These are phyloP conservation scores for Macrosiphum euphorbiae DNA, from an alignment of 2,888 invertebrate genomes.

Conservation along the genomic window DNA sequence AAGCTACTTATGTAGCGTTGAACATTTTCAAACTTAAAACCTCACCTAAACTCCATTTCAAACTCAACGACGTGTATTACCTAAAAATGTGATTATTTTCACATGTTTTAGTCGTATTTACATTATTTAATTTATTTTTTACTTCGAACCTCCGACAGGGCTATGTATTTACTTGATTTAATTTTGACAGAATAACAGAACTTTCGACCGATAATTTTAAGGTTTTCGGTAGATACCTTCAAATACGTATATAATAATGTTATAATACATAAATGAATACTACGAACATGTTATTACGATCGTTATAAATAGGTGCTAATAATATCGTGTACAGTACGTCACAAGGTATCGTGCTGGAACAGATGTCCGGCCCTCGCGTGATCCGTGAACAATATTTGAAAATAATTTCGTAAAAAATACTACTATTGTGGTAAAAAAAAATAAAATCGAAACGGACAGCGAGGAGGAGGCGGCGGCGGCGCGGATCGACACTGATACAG, in stretches of 20 bases:
- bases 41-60: not conserved
- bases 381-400: not conserved
- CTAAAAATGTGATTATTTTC: not conserved
- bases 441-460: not conserved
- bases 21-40: not conserved
- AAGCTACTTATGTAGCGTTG: not conserved
- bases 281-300: not conserved
- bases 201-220: not conserved
- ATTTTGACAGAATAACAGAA: not conserved
- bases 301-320: not conserved
- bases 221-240: not conserved
- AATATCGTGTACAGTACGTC: not conserved
- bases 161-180: not conserved
- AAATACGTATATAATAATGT: not conserved
- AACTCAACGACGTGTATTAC: not conserved
- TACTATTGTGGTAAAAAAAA: not conserved
- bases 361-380: not conserved
- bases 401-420: not conserved
- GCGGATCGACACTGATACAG: slow-evolving; percentile 15
- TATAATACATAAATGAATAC: too few relatives aligned
- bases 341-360: too few relatives aligned
- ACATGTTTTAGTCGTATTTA: not conserved
- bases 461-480: not conserved
- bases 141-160: not conserved
- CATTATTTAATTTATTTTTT: not conserved